Percentiles rank a stretch among this genome's conserved stretches.
Conservation (phyloP, 2,113 vertebrate genomes). For the Pungitius pungitius region DNA sequence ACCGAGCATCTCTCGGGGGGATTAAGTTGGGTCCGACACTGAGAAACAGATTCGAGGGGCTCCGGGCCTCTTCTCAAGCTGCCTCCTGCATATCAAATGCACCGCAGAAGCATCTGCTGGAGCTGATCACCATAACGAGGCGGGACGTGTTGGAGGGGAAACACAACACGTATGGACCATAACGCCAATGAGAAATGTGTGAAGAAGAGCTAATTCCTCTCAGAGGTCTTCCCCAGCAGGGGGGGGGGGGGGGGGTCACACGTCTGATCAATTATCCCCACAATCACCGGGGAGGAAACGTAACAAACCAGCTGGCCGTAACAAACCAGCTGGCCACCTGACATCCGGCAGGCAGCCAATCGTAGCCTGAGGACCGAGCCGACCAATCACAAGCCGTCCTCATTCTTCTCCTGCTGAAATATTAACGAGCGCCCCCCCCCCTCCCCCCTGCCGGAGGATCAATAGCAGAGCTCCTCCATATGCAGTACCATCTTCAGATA, state of each 20-base stretch:
- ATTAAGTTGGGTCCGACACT: conserved; percentile 1
- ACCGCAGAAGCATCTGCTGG: neutral
- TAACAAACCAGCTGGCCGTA: conserved; percentile 12
- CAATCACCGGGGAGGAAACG: conserved; percentile 3
- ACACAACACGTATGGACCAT: too few relatives aligned
- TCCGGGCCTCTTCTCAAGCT: conserved; percentile 23
- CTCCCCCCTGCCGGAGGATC: conserved; percentile 20
- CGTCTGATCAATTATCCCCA: conserved; percentile 10
- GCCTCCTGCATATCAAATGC: conserved; percentile 52
- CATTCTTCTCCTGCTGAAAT: conserved; percentile 50
- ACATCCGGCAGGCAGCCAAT: conserved; percentile 13
- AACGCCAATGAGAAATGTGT: too few relatives aligned
- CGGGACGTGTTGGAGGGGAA: neutral
- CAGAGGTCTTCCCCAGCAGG: too few relatives aligned
- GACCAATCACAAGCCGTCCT: conserved; percentile 46
- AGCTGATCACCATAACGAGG: neutral
- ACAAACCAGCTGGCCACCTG: conserved; percentile 9
- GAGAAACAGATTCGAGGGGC: conserved; percentile 32
- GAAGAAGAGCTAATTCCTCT: too few relatives aligned
- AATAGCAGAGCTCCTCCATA: conserved; percentile 46
- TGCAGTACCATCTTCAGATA: conserved; percentile 43
- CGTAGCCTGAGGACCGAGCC: conserved; percentile 1
- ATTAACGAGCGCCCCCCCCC: conserved; percentile 22
- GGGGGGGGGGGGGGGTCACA: neutral
- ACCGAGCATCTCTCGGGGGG: conserved; percentile 21